Evolutionary conservation across 2,113 vertebrate species (phyloP).

Genomic region (Alexandromys fortis): DNA sequence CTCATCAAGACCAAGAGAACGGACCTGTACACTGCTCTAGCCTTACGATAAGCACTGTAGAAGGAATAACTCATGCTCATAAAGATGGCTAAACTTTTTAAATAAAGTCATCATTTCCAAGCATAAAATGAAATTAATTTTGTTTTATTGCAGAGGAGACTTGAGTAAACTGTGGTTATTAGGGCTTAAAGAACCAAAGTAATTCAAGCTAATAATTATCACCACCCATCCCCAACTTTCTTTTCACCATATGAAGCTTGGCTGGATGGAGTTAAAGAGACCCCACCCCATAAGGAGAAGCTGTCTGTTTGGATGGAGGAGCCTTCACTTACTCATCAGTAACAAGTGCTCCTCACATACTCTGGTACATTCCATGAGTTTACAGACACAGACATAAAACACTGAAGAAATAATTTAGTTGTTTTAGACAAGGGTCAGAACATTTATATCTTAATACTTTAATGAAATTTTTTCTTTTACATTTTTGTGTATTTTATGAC

Average conservation of each 20-base stretch:
- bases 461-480: neutral
- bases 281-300: too few species aligned
- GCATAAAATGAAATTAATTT: conserved; percentile 79
- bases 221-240: conserved; percentile 14
- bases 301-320: too few species aligned
- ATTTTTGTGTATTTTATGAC: neutral
- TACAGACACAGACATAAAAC: neutral
- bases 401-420: neutral
- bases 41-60: conserved; percentile 49
- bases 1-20: neutral
- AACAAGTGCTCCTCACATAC: too few species aligned
- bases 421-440: neutral
- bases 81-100: conserved; percentile 65
- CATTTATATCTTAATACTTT: neutral
- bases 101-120: conserved; percentile 71
- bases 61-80: conserved; percentile 49
- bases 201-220: conserved; percentile 73
- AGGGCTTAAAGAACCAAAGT: conserved; percentile 65
- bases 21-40: neutral
- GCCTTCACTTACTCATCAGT: too few species aligned
- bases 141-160: conserved; percentile 69
- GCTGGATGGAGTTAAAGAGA: neutral
- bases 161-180: conserved; percentile 77
- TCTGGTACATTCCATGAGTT: too few species aligned
- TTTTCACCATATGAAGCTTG: conserved; percentile 54